phyloP scores from a whole-genome alignment of 2,888 invertebrate species.

The Agrotis ipsilon region DNA sequence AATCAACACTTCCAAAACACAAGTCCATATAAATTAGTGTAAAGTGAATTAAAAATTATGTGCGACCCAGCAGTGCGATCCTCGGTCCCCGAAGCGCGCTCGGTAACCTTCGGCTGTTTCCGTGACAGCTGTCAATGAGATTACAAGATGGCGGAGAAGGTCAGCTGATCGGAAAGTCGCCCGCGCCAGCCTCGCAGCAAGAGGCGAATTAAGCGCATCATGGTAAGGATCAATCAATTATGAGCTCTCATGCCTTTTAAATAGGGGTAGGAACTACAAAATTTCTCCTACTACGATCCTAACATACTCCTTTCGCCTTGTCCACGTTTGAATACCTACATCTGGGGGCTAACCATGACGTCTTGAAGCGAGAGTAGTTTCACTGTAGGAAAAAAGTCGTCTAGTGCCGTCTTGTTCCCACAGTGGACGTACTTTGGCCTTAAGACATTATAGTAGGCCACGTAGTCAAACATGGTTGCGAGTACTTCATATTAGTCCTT shows the following conservation, averaged over 20 bases:
- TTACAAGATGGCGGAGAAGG: constrained; percentile 87
- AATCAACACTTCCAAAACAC: constrained; percentile 33
- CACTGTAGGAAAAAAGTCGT: no score
- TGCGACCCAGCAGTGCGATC: constrained; percentile 64
- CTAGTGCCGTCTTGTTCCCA: no score
- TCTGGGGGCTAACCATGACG: no score
- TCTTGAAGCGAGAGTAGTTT: no score
- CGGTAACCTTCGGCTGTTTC: constrained; percentile 69
- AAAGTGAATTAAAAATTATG: constrained; percentile 68
- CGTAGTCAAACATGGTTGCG: no score
- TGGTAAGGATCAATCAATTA: constrained; percentile 75
- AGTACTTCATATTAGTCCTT: no score
- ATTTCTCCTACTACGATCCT: neutral
- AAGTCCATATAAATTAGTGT: constrained; percentile 42
- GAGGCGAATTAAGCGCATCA: constrained; percentile 88
- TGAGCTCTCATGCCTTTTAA: no score
- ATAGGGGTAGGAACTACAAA: no score
- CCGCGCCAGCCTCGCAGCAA: constrained; percentile 84
- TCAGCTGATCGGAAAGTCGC: constrained; percentile 88
- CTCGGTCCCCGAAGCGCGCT: constrained; percentile 55
- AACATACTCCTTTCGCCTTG: neutral
- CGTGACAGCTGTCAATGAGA: constrained; percentile 80
- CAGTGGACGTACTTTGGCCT: no score
- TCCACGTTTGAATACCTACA: neutral
- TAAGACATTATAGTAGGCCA: no score